A percentile compares a stretch with the other conserved stretches of the same genome.
Conservation (phyloP, 2,888 invertebrate species). For the Drosophila helvetica region DNA sequence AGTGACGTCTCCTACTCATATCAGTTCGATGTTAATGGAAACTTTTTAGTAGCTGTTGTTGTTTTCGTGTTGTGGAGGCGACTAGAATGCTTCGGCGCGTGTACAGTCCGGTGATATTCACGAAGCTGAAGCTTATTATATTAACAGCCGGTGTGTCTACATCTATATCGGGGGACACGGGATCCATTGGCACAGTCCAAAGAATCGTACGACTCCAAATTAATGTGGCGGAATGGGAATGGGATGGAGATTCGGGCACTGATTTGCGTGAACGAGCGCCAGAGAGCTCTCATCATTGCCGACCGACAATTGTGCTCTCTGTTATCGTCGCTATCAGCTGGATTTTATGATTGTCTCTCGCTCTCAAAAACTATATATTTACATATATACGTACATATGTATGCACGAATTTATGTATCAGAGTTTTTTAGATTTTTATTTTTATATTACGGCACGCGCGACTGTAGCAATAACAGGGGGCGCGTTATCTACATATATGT, state of each 20-base stretch:
- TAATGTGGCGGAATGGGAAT: slow-evolving; percentile 5
- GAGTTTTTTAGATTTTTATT: slow-evolving; percentile 45
- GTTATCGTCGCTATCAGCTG: slow-evolving; percentile 26
- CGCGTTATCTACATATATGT: slow-evolving; percentile 19
- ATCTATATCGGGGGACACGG: neutral
- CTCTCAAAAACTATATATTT: slow-evolving; percentile 1
- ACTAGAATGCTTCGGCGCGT: slow-evolving; percentile 24
- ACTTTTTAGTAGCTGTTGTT: slow-evolving; percentile 23
- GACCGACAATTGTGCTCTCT: slow-evolving; percentile 16
- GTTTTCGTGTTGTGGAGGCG: neutral
- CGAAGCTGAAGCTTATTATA: slow-evolving; percentile 18
- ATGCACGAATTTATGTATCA: slow-evolving; percentile 8
- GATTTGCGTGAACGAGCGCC: slow-evolving; percentile 14
- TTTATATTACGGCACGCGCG: slow-evolving; percentile 45
- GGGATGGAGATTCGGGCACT: slow-evolving; percentile 15
- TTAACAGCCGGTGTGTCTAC: slow-evolving; percentile 33
- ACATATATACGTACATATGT: neutral
- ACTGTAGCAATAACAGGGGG: slow-evolving; percentile 17
- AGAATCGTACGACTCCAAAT: slow-evolving; percentile 35
- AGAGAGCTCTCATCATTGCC: neutral
- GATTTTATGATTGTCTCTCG: slow-evolving; percentile 10
- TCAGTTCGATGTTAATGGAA: slow-evolving; percentile 23
- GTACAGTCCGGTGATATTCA: neutral
- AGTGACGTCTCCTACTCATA: slow-evolving; percentile 14
- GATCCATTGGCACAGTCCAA: slow-evolving; percentile 1